Conservation (phyloP, 1,140 invertebrate genomes). For the Pseudoatta argentina region DNA sequence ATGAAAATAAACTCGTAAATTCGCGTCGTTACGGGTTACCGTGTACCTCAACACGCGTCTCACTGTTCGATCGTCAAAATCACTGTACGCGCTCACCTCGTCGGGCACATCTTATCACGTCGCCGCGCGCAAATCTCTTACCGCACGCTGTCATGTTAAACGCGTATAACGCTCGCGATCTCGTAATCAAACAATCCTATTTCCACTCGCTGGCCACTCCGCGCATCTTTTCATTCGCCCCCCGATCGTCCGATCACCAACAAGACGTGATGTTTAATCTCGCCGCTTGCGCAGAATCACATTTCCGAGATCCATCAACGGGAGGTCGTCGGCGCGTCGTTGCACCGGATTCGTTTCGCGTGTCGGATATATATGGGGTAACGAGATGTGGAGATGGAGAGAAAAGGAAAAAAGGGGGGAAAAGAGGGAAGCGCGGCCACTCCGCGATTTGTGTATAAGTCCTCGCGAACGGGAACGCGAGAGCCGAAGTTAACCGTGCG, state of each 20-base stretch:
- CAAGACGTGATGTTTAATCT: background rate
- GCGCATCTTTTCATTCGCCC: constrained; percentile 47
- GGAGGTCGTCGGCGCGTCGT: background rate
- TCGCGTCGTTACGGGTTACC: background rate
- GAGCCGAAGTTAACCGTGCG: constrained; percentile 60
- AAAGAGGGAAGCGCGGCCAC: background rate
- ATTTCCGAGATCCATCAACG: background rate
- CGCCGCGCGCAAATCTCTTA: constrained; percentile 6
- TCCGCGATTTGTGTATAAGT: background rate
- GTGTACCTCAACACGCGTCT: background rate
- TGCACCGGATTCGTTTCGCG: background rate
- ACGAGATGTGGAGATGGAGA: background rate
- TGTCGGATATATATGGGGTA: background rate
- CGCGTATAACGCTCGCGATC: background rate
- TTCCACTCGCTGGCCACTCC: constrained; percentile 44
- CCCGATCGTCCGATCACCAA: constrained; percentile 32
- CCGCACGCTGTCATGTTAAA: constrained; percentile 27
- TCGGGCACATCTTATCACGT: background rate
- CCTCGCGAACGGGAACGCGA: constrained; percentile 35
- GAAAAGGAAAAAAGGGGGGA: background rate
- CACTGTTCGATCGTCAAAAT: background rate
- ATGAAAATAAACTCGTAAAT: background rate
- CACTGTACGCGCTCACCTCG: background rate
- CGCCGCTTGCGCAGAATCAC: background rate
- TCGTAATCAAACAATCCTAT: constrained; percentile 43